Evolutionary conservation across 2,888 invertebrate genomes (phyloP), one percentile per base, ranked within the genome.

Genomic region (Cerceris ruficornis): DNA sequence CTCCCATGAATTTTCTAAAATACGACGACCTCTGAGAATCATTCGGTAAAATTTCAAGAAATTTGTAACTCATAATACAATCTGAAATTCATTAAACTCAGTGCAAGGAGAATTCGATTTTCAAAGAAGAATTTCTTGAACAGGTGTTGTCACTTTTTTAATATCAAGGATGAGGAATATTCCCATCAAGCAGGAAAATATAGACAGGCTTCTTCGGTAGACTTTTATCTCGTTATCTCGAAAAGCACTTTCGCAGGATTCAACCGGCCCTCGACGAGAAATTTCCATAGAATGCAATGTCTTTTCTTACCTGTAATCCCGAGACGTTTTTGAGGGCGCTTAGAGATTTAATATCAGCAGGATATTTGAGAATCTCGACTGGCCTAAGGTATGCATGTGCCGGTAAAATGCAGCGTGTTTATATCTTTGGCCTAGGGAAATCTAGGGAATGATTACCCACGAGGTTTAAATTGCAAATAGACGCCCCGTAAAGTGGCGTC

Each of bases 381-480:
- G 77, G 65, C 71, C 57, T 62, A 14, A n/a, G 15, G 61, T n/a
- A 43, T 46, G 69, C 57, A 39, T 57, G 61, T 57, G 46, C 39
- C 66, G 15, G 28, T 72, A 68, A 69, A 81, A 72, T 73, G 59
- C 28, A 28, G 55, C 64, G 66, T 73, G 67, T 73, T 54, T 71
- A 58, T 66, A 54, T n/a, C 67, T n/a, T 49, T 50, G 49, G 55
- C 52, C 70, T 58, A 17, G 66, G 77, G 78, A 77, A 83, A 77
- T 77, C 46, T 68, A 41, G 55, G 28, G 57, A 49, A 79, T 75
- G 75, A 81, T 79, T 81, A 83, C 69, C 71, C 65, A 58, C 71
- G 66, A 75, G 77, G 75, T 74, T 83, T 84, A 77, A 84, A 80
- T 81, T 72, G 72, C 77, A 79, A 79, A 77, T 79, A 79, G 52